Evolutionary conservation across 1,140 invertebrate species (phyloP), one percentile per base, ranked within the genome.

Genomic region (Drosophila ficusphila): DNA sequence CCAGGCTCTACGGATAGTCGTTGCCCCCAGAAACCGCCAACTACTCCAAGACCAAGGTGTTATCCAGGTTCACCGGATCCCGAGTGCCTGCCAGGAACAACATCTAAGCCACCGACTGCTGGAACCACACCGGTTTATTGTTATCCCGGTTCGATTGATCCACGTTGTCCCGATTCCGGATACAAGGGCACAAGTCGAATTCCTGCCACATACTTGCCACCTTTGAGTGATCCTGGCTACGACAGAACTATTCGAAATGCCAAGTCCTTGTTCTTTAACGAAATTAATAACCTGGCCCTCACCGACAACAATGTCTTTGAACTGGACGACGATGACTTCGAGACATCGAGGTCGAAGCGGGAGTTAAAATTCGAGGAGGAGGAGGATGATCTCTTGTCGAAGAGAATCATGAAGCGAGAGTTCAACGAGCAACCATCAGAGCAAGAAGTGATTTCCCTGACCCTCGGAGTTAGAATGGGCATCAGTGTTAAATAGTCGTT

Each of bases 101-200:
- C 52, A 11, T 8, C 38, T 2, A 52, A 27, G 19, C 93, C 78
- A 89, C 92, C 18, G 71, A 92, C 12, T 93, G 64, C 51, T 5
- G 51, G 75, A 2, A 89, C 68, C n/a, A 92, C 79, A 4, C 92
- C 92, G 6, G 91, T 91, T 44, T 92, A 92, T 27, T 94, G 93
- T 70, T 94, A 93, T 60, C 93, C 93, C 4, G 94, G 94, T 33
- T 93, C 93, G 8, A 92, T 89, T 38, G 93, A 94, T 91, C 93
- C 93, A 5, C 93, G 93, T 49, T 94, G 94, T 61, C 93, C 93
- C 3, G 92, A 93, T 61, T 92, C 92, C 19, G 92, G 92, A 14
- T 89, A 89, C 42, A 85, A 46, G 42, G 86, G 86, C 3, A 93
- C 92, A 29, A 93, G 92, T 9, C 93, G 93, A 41, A 92, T 93